These are phyloP conservation scores for Myocastor coypus DNA, from an alignment of 2,113 vertebrate genomes.

Conservation along the genomic window DNA sequence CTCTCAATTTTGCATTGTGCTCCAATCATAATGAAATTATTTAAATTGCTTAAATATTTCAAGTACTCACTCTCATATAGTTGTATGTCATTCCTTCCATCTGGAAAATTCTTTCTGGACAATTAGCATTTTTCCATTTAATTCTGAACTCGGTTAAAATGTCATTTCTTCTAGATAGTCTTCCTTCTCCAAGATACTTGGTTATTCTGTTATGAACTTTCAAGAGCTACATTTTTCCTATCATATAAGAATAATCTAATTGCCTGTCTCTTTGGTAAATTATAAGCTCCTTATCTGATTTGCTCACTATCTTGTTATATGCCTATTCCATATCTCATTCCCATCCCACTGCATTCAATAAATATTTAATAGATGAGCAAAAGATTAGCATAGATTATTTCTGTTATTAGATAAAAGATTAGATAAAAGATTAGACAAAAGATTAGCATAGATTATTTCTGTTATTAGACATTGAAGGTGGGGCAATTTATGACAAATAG, in stretches of 20 bases:
- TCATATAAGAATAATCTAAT: background rate
- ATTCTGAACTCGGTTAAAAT: conserved; percentile 1
- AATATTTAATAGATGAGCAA: conserved; percentile 18
- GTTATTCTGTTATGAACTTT: background rate
- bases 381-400: background rate
- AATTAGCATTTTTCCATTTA: background rate
- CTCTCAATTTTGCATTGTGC: background rate
- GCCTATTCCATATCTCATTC: background rate
- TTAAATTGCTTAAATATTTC: background rate
- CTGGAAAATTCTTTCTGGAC: background rate
- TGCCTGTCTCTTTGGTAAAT: background rate
- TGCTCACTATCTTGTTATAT: background rate
- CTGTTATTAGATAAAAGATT: background rate
- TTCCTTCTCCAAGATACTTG: conserved; percentile 3
- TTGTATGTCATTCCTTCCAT: background rate
- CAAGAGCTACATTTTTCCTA: background rate
- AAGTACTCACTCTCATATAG: background rate
- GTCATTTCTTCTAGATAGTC: background rate
- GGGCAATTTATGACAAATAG: background rate
- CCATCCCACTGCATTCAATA: background rate
- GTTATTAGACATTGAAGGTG: background rate
- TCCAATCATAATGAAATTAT: conserved; percentile 9
- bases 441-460: too few relatives aligned
- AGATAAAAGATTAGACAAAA: too few relatives aligned
- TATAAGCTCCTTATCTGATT: conserved; percentile 23